Evolutionary conservation across 2,888 invertebrate genomes (phyloP).

Genomic region (Ectemnius lituratus): DNA sequence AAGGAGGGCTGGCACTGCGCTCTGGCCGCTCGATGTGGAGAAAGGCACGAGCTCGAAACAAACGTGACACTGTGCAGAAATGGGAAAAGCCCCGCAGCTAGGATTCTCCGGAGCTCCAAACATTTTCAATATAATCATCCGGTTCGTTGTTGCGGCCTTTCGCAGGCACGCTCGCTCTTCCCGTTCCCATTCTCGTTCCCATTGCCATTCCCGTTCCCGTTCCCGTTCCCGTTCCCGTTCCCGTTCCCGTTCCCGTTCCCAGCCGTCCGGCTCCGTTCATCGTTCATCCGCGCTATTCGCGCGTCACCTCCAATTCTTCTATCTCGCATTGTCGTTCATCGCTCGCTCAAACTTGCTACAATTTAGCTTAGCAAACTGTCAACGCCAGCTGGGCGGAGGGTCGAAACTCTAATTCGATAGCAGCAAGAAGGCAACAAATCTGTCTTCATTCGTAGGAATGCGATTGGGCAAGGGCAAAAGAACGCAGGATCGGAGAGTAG

Average conservation of each 20-base stretch:
- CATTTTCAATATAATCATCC: constrained; percentile 65
- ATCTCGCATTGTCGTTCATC: no score
- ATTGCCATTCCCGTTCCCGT: neutral
- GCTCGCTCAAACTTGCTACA: no score
- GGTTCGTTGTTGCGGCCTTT: constrained; percentile 49
- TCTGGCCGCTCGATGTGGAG: neutral
- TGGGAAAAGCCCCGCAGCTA: constrained; percentile 27
- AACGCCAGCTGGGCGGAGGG: no score
- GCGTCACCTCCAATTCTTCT: no score
- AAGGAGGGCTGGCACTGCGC: neutral
- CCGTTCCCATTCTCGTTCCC: neutral
- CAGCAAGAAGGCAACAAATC: no score
- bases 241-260: neutral
- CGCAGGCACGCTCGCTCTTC: constrained; percentile 2
- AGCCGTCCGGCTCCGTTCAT: constrained; percentile 12
- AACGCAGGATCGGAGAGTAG: no score
- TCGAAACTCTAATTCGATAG: no score
- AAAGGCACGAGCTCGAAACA: constrained; percentile 25
- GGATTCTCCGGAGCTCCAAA: constrained; percentile 33
- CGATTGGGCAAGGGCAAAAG: no score
- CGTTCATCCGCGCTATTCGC: no score
- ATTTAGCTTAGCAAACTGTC: no score
- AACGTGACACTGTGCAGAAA: constrained; percentile 22
- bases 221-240: neutral
- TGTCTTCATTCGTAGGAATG: no score